Percentiles rank a stretch among this genome's conserved stretches.
Evolutionary conservation across 2,888 invertebrate species (phyloP).

Genomic region (Odontocolon sp.): DNA sequence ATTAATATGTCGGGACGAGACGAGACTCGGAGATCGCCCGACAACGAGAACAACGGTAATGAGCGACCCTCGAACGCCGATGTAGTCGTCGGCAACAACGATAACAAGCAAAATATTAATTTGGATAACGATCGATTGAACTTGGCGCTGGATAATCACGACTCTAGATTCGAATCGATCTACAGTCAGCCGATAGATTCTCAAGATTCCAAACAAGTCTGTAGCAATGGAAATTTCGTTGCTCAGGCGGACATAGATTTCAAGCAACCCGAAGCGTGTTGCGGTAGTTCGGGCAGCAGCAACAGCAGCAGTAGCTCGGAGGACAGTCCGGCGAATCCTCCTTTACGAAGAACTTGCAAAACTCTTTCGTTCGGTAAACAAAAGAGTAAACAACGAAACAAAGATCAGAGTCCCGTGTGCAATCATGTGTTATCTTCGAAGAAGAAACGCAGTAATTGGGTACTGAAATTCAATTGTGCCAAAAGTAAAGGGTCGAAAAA

Average conservation of each 20-base stretch:
- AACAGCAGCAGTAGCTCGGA: slow-evolving; percentile 78
- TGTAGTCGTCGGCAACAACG: slow-evolving; percentile 69
- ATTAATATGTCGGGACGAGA: slow-evolving; percentile 70
- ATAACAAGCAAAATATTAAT: slow-evolving; percentile 72
- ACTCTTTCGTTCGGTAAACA: slow-evolving; percentile 78
- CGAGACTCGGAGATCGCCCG: slow-evolving; percentile 63
- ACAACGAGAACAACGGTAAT: slow-evolving; percentile 76
- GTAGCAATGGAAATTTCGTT: slow-evolving; percentile 76
- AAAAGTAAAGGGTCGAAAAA: slow-evolving; percentile 79
- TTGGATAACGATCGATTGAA: slow-evolving; percentile 74
- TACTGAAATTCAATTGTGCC: slow-evolving; percentile 78
- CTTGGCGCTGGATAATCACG: slow-evolving; percentile 77
- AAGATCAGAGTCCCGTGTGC: slow-evolving; percentile 77
- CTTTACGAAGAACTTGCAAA: slow-evolving; percentile 77
- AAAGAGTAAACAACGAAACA: slow-evolving; percentile 78
- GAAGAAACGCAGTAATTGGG: slow-evolving; percentile 79
- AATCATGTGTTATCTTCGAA: slow-evolving; percentile 78
- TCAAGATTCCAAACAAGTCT: slow-evolving; percentile 74
- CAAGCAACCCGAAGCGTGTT: slow-evolving; percentile 64
- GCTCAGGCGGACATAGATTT: slow-evolving; percentile 64
- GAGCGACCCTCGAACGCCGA: slow-evolving; percentile 60
- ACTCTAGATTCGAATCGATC: slow-evolving; percentile 79
- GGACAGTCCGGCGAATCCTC: slow-evolving; percentile 76
- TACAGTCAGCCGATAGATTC: slow-evolving; percentile 78
- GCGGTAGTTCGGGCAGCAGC: slow-evolving; percentile 75